Conservation (phyloP, 1,140 invertebrate genomes). For the Hyphantria cunea region DNA sequence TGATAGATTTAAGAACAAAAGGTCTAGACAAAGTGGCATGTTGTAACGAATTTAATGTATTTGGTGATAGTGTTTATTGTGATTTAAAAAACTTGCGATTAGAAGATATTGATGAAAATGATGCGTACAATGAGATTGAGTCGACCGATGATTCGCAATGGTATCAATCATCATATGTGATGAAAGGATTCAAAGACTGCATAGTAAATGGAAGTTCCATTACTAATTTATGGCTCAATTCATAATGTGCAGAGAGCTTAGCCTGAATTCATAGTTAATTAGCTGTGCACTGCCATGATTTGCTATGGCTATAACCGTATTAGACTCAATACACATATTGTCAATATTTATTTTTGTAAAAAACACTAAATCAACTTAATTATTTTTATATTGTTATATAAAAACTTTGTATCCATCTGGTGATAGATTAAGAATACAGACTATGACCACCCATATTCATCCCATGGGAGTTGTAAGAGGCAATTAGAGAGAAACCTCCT, state of each 20-base stretch:
- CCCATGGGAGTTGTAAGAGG: too few relatives aligned
- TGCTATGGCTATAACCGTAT: too few relatives aligned
- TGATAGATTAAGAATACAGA: slow-evolving; percentile 2
- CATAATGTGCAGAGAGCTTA: slow-evolving; percentile 26
- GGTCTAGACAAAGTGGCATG: slow-evolving; percentile 51
- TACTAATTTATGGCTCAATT: slow-evolving; percentile 60
- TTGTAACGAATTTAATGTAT: slow-evolving; percentile 67
- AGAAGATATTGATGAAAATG: slow-evolving; percentile 29
- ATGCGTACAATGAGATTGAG: slow-evolving; percentile 60
- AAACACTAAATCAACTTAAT: too few relatives aligned
- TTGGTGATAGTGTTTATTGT: slow-evolving; percentile 52
- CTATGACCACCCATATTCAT: too few relatives aligned
- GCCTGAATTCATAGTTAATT: too few relatives aligned
- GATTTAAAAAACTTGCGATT: slow-evolving; percentile 44
- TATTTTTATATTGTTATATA: slow-evolving; percentile 1
- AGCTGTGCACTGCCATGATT: too few relatives aligned
- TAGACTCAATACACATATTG: too few relatives aligned
- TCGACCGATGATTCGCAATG: slow-evolving; percentile 55
- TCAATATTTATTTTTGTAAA: too few relatives aligned
- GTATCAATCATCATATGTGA: slow-evolving; percentile 71
- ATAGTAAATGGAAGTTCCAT: slow-evolving; percentile 66
- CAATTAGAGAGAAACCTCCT: too few relatives aligned
- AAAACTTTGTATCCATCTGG: slow-evolving; percentile 3
- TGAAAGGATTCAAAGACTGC: slow-evolving; percentile 76
- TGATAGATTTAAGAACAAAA: slow-evolving; percentile 56